Conservation (phyloP, 2,888 invertebrate genomes). For the Papilio elwesi region DNA sequence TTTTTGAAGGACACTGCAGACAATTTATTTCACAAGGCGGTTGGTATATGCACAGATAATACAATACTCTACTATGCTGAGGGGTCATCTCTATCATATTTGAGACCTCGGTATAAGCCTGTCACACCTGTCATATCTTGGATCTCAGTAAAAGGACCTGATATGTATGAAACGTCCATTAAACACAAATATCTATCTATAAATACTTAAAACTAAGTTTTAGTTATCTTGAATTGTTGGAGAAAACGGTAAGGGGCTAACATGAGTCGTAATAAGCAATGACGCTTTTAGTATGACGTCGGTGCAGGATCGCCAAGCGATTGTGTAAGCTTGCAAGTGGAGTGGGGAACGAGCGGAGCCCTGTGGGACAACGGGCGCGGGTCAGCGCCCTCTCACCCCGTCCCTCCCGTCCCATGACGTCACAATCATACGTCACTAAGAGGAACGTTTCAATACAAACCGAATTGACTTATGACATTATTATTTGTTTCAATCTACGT, state of each 20-base stretch:
- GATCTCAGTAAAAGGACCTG: no score
- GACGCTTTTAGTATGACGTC: conserved; percentile 9
- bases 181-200: no score
- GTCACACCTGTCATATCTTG: no score
- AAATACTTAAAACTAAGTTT: background rate
- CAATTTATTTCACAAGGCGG: no score
- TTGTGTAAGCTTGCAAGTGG: conserved; percentile 42
- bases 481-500: background rate
- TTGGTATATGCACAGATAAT: no score
- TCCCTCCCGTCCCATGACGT: conserved; percentile 56
- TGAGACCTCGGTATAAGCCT: no score
- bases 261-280: background rate
- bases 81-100: no score
- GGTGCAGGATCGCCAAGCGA: conserved; percentile 27
- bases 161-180: no score
- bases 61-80: no score
- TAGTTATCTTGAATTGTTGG: background rate
- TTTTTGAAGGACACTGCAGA: no score
- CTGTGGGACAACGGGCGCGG: conserved; percentile 51
- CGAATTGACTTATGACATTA: background rate
- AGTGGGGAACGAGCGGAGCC: conserved; percentile 60
- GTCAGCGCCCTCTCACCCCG: conserved; percentile 65
- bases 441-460: conserved; percentile 37
- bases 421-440: conserved; percentile 68
- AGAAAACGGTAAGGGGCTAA: no score